Conservation (phyloP, 2,888 invertebrate genomes). For the Chydorus sphaericus region DNA sequence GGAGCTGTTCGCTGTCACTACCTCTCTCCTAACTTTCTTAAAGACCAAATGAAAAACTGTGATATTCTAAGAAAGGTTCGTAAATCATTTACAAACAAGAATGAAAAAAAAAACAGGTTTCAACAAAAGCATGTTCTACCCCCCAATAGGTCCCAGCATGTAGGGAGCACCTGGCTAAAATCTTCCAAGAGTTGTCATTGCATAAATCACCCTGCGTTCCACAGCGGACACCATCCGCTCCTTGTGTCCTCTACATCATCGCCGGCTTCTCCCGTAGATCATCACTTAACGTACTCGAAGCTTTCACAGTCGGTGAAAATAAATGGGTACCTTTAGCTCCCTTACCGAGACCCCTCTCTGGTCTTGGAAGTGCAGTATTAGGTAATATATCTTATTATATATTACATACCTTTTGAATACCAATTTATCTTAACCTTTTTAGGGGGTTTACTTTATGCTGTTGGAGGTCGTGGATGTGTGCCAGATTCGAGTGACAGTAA, state of each 20-base stretch:
- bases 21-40: conserved; percentile 75
- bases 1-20: conserved; percentile 83
- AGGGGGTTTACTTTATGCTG: conserved; percentile 65
- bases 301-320: conserved; percentile 71
- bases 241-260: conserved; percentile 76
- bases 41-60: conserved; percentile 82
- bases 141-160: conserved; percentile 54
- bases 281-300: conserved; percentile 76
- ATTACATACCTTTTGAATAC: not conserved
- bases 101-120: too few relatives aligned
- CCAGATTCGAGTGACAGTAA: conserved; percentile 49
- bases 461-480: conserved; percentile 82
- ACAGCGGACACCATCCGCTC: conserved; percentile 73
- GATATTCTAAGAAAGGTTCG: conserved; percentile 62
- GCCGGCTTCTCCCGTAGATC: conserved; percentile 76
- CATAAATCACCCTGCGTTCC: conserved; percentile 74
- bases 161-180: conserved; percentile 72
- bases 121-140: not conserved
- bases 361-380: conserved; percentile 69
- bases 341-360: conserved; percentile 75
- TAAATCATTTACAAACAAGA: too few relatives aligned
- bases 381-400: conserved; percentile 9
- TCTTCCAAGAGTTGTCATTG: conserved; percentile 63
- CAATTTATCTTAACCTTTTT: not conserved
- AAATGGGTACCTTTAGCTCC: conserved; percentile 68